phyloP scores from a whole-genome alignment of 1,140 invertebrate species.

The Coenobita brevimanus region DNA sequence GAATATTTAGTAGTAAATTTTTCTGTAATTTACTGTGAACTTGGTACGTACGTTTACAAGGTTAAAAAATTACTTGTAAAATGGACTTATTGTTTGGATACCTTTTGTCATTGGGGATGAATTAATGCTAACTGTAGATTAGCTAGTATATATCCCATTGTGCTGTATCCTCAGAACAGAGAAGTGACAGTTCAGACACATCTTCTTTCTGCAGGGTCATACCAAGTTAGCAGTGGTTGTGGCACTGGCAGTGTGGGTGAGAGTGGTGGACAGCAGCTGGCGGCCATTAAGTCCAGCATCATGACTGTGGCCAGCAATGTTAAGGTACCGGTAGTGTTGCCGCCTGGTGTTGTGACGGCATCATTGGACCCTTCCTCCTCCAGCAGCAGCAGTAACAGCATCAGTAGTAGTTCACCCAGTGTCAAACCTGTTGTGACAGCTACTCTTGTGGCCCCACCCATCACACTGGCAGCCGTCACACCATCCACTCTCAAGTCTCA shows the following conservation, averaged over 20 bases:
- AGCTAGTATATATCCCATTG: too few species aligned
- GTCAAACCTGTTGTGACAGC: slow-evolving; percentile 45
- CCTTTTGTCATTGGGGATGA: too few species aligned
- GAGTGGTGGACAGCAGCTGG: not conserved
- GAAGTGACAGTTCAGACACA: too few species aligned
- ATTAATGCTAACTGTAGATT: too few species aligned
- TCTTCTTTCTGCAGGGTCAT: not conserved
- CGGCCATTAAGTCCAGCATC: slow-evolving; percentile 6
- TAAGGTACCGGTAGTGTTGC: slow-evolving; percentile 23
- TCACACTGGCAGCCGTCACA: slow-evolving; percentile 42
- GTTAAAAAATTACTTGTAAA: too few species aligned
- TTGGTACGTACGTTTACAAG: too few species aligned
- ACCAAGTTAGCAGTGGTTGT: not conserved
- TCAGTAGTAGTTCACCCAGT: slow-evolving; percentile 30
- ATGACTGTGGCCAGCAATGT: slow-evolving; percentile 28
- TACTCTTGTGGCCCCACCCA: slow-evolving; percentile 22
- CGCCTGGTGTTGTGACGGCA: slow-evolving; percentile 43
- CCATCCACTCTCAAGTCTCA: slow-evolving; percentile 44
- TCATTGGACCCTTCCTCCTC: not conserved
- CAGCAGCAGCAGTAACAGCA: slow-evolving; percentile 41
- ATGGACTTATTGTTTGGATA: too few species aligned
- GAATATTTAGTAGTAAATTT: too few species aligned
- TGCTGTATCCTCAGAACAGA: too few species aligned
- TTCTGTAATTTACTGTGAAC: too few species aligned
- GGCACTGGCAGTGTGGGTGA: not conserved